phyloP scores from a whole-genome alignment of 2,797 vertebrate genomes.

The Halcyon badia region DNA sequence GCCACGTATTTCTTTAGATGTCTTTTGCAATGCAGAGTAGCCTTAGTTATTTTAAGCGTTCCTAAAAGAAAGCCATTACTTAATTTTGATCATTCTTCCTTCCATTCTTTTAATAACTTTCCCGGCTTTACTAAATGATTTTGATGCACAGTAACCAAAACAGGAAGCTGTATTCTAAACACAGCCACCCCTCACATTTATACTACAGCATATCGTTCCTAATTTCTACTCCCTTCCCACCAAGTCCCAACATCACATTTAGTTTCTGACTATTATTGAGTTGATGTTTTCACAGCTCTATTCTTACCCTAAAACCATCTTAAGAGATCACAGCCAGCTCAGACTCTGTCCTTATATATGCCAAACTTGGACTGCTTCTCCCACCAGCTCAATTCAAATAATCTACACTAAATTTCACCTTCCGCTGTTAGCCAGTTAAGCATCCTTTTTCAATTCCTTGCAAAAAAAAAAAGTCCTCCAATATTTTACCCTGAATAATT shows the following conservation, averaged over 20 bases:
- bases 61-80: not conserved
- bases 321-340: not conserved
- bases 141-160: not conserved
- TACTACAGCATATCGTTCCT: not conserved
- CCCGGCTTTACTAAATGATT: not conserved
- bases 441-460: not conserved
- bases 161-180: not conserved
- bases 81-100: not conserved
- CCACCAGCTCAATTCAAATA: not conserved
- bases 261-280: not conserved
- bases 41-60: not conserved
- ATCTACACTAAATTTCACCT: not conserved
- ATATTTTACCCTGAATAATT: constrained; percentile 2
- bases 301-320: not conserved
- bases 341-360: not conserved
- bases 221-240: not conserved
- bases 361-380: not conserved
- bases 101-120: not conserved
- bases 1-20: not conserved
- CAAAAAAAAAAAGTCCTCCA: not conserved
- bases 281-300: not conserved
- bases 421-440: not conserved
- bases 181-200: not conserved
- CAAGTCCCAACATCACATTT: not conserved
- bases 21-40: not conserved